Base-by-base conservation (phyloP, 2,113 vertebrate genomes). In the Caretta caretta region DNA sequence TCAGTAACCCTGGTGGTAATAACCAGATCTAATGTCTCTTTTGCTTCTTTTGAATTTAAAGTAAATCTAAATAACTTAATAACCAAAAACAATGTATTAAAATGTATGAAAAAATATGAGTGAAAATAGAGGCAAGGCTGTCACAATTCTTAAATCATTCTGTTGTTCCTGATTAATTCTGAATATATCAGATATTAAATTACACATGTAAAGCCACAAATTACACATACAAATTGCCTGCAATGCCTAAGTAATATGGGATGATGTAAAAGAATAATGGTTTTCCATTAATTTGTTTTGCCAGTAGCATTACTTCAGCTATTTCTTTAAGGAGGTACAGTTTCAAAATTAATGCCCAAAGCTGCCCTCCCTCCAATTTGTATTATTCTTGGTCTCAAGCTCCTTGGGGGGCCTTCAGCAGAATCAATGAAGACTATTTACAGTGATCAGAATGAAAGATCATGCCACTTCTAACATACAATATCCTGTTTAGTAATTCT, bases 291-390 rank as follows among this genome's bases (percentile, higher is more conserved):
- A 86, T 79, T 72, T 3, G 7, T 86, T 88, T 27, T 65, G 19
- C 35, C 50, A 95, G 76, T 27, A 86, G 53, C 35, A 2, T 22
- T 38, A 38, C n/a, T 72, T 72, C 65, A 72, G 19, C 35, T 72
- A 10, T 72, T 19, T 72, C 38, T 29, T 27, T 89, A 11, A 35
- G 90, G 91, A 95, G 78, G 3, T 1, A 0, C 1, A 13, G 17
- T 76, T 87, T 89, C 46, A 48, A 93, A 93, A 91, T 81, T 19
- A 88, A 46, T 81, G 50, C 54, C 72, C 76, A 83, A 90, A 84
- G 96, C 51, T 8, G 16, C 2, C 50, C 80, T 20, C 17, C 87
- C 59, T 14, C 35, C 24, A 31, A 93, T 80, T 7, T 13, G 29
- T 31, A 93, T 80, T 69, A 9, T 83, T 92, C 85, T 72, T 89